Conservation (phyloP, 2,888 invertebrate genomes). For the Biston stratarius region DNA sequence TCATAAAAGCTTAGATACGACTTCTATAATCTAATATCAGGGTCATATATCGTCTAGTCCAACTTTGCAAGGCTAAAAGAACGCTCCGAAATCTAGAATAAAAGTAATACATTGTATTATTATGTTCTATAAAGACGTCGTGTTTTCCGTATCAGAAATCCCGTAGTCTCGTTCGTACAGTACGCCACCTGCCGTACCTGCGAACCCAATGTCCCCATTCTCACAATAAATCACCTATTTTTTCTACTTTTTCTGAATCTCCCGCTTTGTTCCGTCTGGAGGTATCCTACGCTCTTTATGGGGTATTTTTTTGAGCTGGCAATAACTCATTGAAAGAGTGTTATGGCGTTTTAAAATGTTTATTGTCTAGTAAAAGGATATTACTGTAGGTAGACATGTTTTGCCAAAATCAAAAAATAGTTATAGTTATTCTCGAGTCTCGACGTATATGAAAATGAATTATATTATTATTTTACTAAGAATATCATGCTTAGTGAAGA, state of each 20-base stretch:
- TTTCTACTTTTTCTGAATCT: conserved; percentile 43
- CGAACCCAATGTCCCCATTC: conserved; percentile 47
- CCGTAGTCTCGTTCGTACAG: background rate
- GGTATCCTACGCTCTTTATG: conserved; percentile 30
- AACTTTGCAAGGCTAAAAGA: no score
- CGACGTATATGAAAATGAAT: no score
- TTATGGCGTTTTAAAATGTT: conserved; percentile 31
- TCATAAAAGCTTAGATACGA: no score
- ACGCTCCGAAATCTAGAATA: background rate
- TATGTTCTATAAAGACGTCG: background rate
- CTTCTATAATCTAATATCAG: no score
- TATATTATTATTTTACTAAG: no score
- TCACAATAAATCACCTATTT: conserved; percentile 50
- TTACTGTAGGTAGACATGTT: background rate
- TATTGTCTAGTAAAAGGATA: conserved; percentile 10
- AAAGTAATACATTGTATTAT: background rate
- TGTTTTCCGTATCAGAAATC: conserved; percentile 1
- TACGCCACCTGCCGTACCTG: conserved; percentile 45
- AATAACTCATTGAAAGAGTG: conserved; percentile 31
- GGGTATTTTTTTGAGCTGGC: conserved; percentile 34
- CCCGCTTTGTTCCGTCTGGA: conserved; percentile 38
- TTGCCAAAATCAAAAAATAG: background rate
- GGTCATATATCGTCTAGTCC: no score
- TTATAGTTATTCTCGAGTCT: no score
- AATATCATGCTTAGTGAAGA: no score